Evolutionary conservation across 2,113 vertebrate genomes (phyloP), one percentile per base, ranked within the genome.

Genomic region (Ciconia boyciana): DNA sequence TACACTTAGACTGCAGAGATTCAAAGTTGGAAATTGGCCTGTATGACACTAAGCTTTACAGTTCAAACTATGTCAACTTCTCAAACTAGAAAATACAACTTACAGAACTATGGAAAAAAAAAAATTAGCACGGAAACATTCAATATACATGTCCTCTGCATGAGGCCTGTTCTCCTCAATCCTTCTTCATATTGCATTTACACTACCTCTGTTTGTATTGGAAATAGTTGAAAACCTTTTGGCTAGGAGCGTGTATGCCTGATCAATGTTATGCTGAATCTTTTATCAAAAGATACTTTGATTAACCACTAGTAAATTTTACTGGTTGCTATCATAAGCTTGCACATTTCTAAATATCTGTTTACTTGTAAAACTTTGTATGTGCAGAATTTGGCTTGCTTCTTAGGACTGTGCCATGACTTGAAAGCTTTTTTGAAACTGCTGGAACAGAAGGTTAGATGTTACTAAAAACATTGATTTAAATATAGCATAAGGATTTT

Each of bases 131-230:
- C 7, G 34, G 61, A 76, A 65, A 36, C 36, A 46, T 3, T 43
- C 28, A 32, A 8, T 26, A 19, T 4, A 29, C 0, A 9, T 0
- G 0, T 74, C 29, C 55, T 58, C 84, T 76, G 15, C 28, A 31
- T 3, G 1, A 89, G 31, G 29, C n/a, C 36, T 48, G 16, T 74
- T 65, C 17, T 52, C 32, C 71, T 90, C 49, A 55, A 2, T 60
- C 43, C 13, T 68, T 29, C 43, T 51, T 52, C 43, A 8, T 44
- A 14, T 0, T 48, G 26, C 39, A 51, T 36, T 80, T 61, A 55
- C 12, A 9, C 26, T 55, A 9, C 25, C 49, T 81, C 43, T 69
- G n/a, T 32, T 36, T 55, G 16, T 32, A 15, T 13, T 13, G 51
- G 55, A 82, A 55, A 55, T 10, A 64, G 46, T 0, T 83, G 65